These are phyloP conservation scores for Euspilapteryx auroguttella DNA, from an alignment of 2,888 invertebrate genomes.

Conservation along the genomic window DNA sequence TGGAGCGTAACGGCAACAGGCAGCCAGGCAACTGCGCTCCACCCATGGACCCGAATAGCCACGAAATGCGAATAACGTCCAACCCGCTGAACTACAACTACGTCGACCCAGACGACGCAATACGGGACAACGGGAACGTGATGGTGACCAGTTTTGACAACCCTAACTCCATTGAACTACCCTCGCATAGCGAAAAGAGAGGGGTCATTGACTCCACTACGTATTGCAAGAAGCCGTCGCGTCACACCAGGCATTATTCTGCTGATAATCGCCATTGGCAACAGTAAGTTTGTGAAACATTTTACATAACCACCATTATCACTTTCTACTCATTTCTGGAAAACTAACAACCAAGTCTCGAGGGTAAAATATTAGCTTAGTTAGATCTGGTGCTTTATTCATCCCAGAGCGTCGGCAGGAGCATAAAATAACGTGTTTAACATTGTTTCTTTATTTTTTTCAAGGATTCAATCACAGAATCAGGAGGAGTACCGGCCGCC, in stretches of 20 bases:
- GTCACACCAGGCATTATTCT: slow-evolving; percentile 33
- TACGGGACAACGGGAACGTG: slow-evolving; percentile 45
- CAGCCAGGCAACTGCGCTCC: slow-evolving; percentile 42
- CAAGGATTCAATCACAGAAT: slow-evolving; percentile 40
- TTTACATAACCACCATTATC: no score
- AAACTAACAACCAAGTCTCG: no score
- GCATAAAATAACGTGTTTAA: no score
- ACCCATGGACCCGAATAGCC: slow-evolving; percentile 13
- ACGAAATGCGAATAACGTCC: slow-evolving; percentile 74
- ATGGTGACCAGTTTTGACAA: slow-evolving; percentile 75
- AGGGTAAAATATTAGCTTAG: no score
- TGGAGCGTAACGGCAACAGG: slow-evolving; percentile 57
- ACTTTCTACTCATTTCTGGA: no score
- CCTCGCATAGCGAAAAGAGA: slow-evolving; percentile 43
- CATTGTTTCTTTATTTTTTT: no score
- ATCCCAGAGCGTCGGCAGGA: no score
- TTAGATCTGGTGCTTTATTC: no score
- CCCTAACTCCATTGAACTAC: slow-evolving; percentile 71
- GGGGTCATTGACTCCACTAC: slow-evolving; percentile 67
- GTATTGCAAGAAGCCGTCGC: slow-evolving; percentile 66
- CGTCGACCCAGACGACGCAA: slow-evolving; percentile 67
- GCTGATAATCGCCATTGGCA: slow-evolving; percentile 48
- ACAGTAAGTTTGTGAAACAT: no score
- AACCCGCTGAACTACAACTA: slow-evolving; percentile 77
- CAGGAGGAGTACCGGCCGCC: slow-evolving; percentile 77